Conservation (phyloP, 1,140 invertebrate species). For the Zaprionus ghesquierei region DNA sequence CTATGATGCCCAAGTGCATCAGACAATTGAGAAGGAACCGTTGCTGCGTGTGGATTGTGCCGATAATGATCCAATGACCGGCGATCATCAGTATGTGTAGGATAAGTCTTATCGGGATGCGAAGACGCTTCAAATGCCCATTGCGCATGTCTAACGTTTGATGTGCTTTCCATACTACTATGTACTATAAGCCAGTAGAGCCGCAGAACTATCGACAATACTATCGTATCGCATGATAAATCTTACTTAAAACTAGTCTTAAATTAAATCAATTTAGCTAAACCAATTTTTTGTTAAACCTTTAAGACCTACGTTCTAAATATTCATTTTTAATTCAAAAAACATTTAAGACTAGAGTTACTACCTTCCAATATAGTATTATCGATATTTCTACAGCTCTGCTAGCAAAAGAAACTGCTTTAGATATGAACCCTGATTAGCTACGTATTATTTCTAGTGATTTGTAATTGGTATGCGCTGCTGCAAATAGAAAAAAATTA, state of each 20-base stretch:
- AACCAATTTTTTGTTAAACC: not conserved
- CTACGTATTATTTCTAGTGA: slow-evolving; percentile 38
- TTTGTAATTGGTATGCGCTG: slow-evolving; percentile 56
- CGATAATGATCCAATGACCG: slow-evolving; percentile 51
- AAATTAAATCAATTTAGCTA: not conserved
- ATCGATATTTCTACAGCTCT: not conserved
- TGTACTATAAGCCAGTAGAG: not conserved
- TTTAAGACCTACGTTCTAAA: not conserved
- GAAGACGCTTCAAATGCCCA: slow-evolving; percentile 82
- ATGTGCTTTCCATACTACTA: slow-evolving; percentile 14
- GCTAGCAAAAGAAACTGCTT: slow-evolving; percentile 38
- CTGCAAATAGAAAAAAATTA: slow-evolving; percentile 45
- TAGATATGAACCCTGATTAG: slow-evolving; percentile 42
- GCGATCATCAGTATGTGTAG: slow-evolving; percentile 82
- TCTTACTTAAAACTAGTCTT: not conserved
- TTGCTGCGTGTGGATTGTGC: slow-evolving; percentile 76
- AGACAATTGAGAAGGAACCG: slow-evolving; percentile 84
- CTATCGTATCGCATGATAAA: not conserved
- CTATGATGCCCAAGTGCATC: slow-evolving; percentile 78
- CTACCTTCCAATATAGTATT: not conserved
- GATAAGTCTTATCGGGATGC: slow-evolving; percentile 82
- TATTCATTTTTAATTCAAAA: not conserved
- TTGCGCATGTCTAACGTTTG: slow-evolving; percentile 73
- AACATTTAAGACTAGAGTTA: not conserved
- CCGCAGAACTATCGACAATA: slow-evolving; percentile 12